A percentile compares a stretch with the other conserved stretches of the same genome.
These are phyloP conservation scores for Temnothorax rugatulus DNA, from an alignment of 2,888 invertebrate species.

Conservation along the genomic window DNA sequence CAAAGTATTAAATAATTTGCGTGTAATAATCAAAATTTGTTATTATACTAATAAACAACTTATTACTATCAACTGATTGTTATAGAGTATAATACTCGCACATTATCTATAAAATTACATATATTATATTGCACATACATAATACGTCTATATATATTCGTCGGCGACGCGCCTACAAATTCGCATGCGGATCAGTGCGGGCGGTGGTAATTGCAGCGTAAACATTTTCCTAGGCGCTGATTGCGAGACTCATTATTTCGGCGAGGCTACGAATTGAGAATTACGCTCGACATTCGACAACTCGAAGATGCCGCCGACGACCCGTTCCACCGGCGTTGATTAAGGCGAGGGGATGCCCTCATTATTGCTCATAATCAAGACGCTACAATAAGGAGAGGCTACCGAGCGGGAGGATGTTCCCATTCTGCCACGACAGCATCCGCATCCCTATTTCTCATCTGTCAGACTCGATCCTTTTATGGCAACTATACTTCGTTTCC, in stretches of 20 bases:
- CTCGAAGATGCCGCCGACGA: conserved; percentile 67
- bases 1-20: conserved; percentile 9
- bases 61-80: not conserved
- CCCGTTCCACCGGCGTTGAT: conserved; percentile 69
- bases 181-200: conserved; percentile 55
- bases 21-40: not conserved
- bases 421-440: conserved; percentile 25
- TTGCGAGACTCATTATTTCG: conserved; percentile 85
- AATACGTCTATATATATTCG: not conserved
- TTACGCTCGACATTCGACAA: conserved; percentile 78
- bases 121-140: not conserved
- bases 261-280: conserved; percentile 79
- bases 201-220: conserved; percentile 82
- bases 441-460: conserved; percentile 45
- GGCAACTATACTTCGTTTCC: conserved; percentile 5
- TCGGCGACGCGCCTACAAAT: conserved; percentile 38
- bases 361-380: conserved; percentile 84
- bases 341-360: conserved; percentile 75
- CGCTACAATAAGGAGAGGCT: conserved; percentile 74
- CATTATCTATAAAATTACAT: not conserved
- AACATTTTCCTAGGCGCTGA: conserved; percentile 82
- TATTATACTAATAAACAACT: not conserved
- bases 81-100: not conserved
- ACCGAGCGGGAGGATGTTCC: conserved; percentile 53
- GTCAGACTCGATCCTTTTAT: conserved; percentile 52